Evolutionary conservation across 2,113 vertebrate species (phyloP).

Genomic region (Rhinolophus ferrumequinum): DNA sequence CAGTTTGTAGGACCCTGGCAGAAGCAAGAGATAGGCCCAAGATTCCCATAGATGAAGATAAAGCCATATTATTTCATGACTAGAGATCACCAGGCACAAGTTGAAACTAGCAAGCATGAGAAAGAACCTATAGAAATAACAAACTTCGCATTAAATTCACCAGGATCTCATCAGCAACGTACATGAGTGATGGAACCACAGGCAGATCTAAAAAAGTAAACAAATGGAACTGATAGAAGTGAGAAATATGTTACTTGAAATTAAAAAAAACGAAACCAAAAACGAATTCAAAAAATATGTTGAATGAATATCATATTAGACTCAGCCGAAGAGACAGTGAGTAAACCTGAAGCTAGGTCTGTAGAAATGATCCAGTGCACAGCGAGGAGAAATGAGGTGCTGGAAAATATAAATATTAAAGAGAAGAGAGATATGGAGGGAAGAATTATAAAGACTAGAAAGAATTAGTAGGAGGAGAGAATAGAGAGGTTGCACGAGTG

Average conservation of each 20-base stretch:
- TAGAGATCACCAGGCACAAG: neutral
- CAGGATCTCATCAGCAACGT: neutral
- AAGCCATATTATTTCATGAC: neutral
- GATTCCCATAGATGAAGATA: neutral
- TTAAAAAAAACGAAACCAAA: neutral
- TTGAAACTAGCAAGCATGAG: neutral
- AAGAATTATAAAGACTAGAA: neutral
- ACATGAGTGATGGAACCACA: neutral
- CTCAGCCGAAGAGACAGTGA: neutral
- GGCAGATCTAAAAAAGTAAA: conserved; percentile 22
- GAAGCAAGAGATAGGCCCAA: neutral
- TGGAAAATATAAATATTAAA: conserved; percentile 14
- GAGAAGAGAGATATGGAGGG: neutral
- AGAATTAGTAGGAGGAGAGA: neutral
- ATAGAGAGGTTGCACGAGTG: neutral
- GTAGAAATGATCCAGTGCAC: neutral
- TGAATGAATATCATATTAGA: neutral
- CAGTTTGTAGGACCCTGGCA: neutral
- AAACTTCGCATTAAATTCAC: neutral
- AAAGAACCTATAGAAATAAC: neutral
- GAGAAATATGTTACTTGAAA: conserved; percentile 11
- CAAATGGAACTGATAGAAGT: neutral
- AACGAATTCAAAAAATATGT: no score
- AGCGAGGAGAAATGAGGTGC: neutral
- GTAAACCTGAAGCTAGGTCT: neutral